Conservation (phyloP, 2,113 vertebrate species). For the Tenebrosternarchus preto region DNA sequence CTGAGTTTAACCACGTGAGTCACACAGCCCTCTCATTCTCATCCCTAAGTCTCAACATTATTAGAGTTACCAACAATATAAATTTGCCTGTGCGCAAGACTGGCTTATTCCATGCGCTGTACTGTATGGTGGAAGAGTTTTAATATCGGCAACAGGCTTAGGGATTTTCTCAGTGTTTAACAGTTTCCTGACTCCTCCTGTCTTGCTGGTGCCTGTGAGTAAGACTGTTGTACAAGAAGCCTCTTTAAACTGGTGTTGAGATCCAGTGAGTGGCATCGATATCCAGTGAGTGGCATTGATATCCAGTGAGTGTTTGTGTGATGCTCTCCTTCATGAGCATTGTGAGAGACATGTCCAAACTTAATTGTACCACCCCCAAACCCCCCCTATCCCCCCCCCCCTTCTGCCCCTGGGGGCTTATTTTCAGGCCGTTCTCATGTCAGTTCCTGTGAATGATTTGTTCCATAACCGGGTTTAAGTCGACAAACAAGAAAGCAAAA, state of each 20-base stretch:
- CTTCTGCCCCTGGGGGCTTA: constrained; percentile 49
- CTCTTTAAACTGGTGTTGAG: constrained; percentile 49
- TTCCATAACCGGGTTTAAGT: constrained; percentile 46
- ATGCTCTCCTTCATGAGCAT: constrained; percentile 42
- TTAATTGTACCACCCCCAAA: constrained; percentile 49
- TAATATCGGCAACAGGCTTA: constrained; percentile 32
- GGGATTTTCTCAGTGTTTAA: constrained; percentile 20
- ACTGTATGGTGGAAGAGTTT: neutral
- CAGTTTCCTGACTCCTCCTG: constrained; percentile 19
- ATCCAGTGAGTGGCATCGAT: constrained; percentile 38
- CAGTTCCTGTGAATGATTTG: constrained; percentile 55
- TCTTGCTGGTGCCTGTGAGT: neutral
- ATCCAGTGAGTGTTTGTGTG: constrained; percentile 30
- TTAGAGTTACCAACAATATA: neutral
- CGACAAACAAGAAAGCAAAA: constrained; percentile 49
- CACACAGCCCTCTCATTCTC: constrained; percentile 1
- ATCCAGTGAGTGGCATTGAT: constrained; percentile 49
- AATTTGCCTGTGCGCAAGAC: neutral
- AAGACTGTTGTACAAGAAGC: neutral
- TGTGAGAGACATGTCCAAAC: constrained; percentile 44
- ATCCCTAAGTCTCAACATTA: neutral
- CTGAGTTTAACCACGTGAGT: neutral
- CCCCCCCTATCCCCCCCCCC: constrained; percentile 46
- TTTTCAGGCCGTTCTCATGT: constrained; percentile 52
- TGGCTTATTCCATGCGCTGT: neutral